phyloP scores from a whole-genome alignment of 2,797 vertebrate genomes.

The Myoxocephalus aenaeus region DNA sequence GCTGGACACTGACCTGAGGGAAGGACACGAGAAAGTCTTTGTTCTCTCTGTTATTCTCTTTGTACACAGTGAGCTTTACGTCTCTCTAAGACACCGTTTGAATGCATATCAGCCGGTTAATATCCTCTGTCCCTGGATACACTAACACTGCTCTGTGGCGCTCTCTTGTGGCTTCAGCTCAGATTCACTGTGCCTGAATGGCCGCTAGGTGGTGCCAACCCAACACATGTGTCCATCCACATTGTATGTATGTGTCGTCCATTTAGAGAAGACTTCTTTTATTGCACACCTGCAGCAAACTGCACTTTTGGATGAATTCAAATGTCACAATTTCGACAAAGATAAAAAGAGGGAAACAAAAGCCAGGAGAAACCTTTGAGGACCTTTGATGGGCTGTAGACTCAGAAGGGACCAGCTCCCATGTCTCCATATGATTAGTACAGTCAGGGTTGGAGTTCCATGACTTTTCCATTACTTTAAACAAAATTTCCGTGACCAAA shows the following conservation, averaged over 20 bases:
- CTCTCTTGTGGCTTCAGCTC: not conserved
- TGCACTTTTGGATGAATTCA: not conserved
- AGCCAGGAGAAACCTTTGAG: not conserved
- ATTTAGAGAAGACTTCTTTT: not conserved
- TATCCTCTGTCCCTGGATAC: not conserved
- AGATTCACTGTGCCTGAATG: conserved; percentile 3
- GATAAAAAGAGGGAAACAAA: not conserved
- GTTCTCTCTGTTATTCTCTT: not conserved
- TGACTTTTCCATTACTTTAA: too few relatives aligned
- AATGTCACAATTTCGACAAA: not conserved
- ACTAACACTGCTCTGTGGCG: not conserved
- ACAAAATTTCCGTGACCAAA: too few relatives aligned
- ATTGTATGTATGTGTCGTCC: not conserved
- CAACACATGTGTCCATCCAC: not conserved
- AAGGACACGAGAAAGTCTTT: not conserved
- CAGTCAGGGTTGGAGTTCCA: too few relatives aligned
- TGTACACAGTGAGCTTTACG: not conserved
- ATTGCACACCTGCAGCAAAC: not conserved
- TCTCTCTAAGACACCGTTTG: not conserved
- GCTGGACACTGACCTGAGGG: conserved; percentile 92
- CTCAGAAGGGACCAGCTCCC: not conserved
- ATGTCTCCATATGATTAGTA: not conserved
- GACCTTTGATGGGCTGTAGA: not conserved
- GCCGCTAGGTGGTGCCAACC: conserved; percentile 43
- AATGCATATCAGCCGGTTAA: not conserved